Evolutionary conservation across 2,797 vertebrate species (phyloP), one percentile per base, ranked within the genome.

Genomic region (Triplophysa yarkandensis): DNA sequence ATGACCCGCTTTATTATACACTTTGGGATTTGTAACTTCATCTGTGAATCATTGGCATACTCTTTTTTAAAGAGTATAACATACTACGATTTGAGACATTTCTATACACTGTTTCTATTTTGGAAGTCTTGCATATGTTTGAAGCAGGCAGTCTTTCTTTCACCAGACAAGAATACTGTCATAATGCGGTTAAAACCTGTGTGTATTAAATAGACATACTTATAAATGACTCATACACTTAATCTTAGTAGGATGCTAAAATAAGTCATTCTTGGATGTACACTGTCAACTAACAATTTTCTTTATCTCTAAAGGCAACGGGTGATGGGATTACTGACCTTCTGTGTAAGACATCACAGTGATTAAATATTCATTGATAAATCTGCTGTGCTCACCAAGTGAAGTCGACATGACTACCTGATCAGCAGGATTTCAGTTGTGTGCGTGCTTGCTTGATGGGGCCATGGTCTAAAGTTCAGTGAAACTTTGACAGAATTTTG

Each of bases 301-400:
- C 60, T 54, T 63, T 28, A 30, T 64, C 46, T 55, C 23, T 43
- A 23, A 54, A 23, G 25, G 85, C 88, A 86, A 91, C 92, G 86
- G 76, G 30, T 75, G 84, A 0, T 90, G 90, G 66, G 90, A 90
- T n/a, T 91, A 88, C 44, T 89, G 86, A 70, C 85, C 91, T 62
- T n/a, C 82, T 77, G 68, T 78, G 39, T 85, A 1, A n/a, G 61
- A 83, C 78, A 90, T 89, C 46, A 86, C 86, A 0, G 73, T 76
- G 71, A 87, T 87, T 70, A 90, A 92, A 44, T 87, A 93, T 86
- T 93, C 91, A 87, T 93, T 92, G 2, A 88, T 92, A 36, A 84
- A 86, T 81, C 91, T 87, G 78, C 55, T 32, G 17, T 32, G 55
- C 28, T 32, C 28, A 32, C 28, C 28, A 34, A 21, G 46, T 52